phyloP scores from a whole-genome alignment of 1,140 invertebrate genomes.

The Zeugodacus cucurbitae region DNA sequence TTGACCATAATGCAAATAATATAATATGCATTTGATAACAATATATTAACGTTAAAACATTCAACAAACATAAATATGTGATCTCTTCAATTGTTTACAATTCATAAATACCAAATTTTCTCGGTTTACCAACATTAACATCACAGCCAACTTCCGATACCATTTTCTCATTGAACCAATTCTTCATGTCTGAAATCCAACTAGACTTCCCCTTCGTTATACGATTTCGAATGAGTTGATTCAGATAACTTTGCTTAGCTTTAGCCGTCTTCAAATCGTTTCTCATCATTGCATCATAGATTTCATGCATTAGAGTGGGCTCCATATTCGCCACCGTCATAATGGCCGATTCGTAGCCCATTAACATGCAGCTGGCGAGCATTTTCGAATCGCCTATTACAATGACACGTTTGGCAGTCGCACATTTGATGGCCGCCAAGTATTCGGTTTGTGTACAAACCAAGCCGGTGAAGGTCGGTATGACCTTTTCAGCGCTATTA shows the following conservation, averaged over 20 bases:
- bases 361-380: slow-evolving; percentile 67
- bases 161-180: slow-evolving; percentile 50
- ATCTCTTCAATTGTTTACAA: neutral
- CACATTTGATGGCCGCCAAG: slow-evolving; percentile 72
- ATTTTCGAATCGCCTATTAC: slow-evolving; percentile 75
- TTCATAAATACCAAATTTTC: neutral
- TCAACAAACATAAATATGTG: neutral
- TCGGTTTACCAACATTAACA: neutral
- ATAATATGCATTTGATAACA: too few species aligned
- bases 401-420: slow-evolving; percentile 68
- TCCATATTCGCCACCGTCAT: slow-evolving; percentile 74
- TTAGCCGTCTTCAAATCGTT: slow-evolving; percentile 61
- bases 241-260: slow-evolving; percentile 67
- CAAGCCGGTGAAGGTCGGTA: slow-evolving; percentile 80
- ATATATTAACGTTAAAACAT: too few species aligned
- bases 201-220: slow-evolving; percentile 41
- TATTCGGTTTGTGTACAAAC: slow-evolving; percentile 79
- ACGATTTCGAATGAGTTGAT: slow-evolving; percentile 47
- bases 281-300: slow-evolving; percentile 62
- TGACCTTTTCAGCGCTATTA: slow-evolving; percentile 53
- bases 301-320: slow-evolving; percentile 65
- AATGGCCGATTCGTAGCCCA: slow-evolving; percentile 77
- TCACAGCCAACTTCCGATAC: neutral
- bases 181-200: slow-evolving; percentile 60
- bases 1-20: too few species aligned